Evolutionary conservation across 2,888 invertebrate species (phyloP).

Genomic region (Phyllotreta striolata): DNA sequence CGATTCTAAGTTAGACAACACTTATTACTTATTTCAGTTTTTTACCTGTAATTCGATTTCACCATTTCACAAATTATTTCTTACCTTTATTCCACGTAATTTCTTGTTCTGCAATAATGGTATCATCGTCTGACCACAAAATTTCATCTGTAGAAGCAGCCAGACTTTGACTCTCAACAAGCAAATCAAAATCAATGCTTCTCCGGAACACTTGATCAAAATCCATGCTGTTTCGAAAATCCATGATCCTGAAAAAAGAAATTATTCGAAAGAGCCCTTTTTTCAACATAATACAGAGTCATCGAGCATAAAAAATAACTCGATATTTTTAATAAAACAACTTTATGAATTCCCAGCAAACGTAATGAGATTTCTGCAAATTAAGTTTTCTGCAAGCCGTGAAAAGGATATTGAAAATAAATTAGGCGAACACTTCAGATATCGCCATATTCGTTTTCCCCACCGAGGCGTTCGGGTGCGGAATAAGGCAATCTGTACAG

Average conservation of each 20-base stretch:
- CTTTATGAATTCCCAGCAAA: too few species aligned
- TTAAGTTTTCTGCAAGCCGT: conserved; percentile 8
- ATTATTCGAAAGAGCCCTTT: too few species aligned
- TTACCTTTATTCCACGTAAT: conserved; percentile 60
- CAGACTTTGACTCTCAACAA: conserved; percentile 59
- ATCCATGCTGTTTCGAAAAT: conserved; percentile 55
- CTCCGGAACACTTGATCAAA: conserved; percentile 52
- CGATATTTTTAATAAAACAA: too few species aligned
- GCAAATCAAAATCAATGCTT: conserved; percentile 57
- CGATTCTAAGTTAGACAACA: too few species aligned
- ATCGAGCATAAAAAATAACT: too few species aligned
- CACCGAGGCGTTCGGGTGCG: neutral
- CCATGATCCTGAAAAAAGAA: conserved; percentile 37
- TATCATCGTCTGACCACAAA: conserved; percentile 61
- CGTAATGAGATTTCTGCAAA: conserved; percentile 16
- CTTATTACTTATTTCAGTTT: too few species aligned
- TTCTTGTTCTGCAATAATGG: conserved; percentile 61
- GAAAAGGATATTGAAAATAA: conserved; percentile 18
- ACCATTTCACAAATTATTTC: neutral
- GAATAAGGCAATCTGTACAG: conserved; percentile 10
- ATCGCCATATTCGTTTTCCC: conserved; percentile 6
- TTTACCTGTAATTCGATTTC: too few species aligned
- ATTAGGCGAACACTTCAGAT: conserved; percentile 14
- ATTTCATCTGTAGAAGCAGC: conserved; percentile 61
- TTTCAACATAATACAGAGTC: too few species aligned